Base-by-base conservation (phyloP, 2,797 vertebrate genomes). In the Catostomus latipinnis region DNA sequence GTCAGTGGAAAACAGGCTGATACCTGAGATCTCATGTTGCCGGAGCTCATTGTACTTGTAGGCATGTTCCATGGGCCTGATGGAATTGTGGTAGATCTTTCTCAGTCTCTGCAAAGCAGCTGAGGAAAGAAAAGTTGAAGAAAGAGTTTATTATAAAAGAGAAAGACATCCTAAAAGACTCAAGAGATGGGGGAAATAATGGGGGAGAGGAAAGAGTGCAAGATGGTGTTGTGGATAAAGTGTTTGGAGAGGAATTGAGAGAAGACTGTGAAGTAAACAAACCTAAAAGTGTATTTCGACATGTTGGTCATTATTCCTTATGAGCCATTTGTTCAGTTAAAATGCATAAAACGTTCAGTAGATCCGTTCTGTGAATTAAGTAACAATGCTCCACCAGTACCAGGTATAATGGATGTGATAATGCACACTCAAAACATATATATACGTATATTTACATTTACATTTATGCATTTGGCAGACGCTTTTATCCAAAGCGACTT, bases 11-110 rank as follows among this genome's bases (percentile, higher is more conserved):
- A 1, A 8, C 8, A 22, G 14, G 13, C 50, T 9, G 14, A 14
- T 96, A 99, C 98, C 97, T 95, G 97, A 98, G 91, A 99, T 98
- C 91, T 99, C 98, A 0, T 99, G 98, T 89, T 99, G 97, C 84
- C 98, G 94, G 86, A 99, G 94, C 89, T 99, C 97, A 0, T 97
- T 98, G 94, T 99, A 99, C 89, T 96, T 98, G 91, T 98, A 99
- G 78, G 97, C 97, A 91, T 98, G 96, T 83, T 99, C 98, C 95
- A 99, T 92, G 53, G 98, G 98, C 88, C 94, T 98, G 93, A 99
- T 98, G 89, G 97, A 94, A 0, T 94, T 88, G 81, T 98, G 97
- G 89, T 99, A 99, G 90, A 99, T 97, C 91, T 97, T 97, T 71
- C 96, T 93, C 81, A 99, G 93, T 82, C 92, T 92, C 92, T 98